phyloP scores from a whole-genome alignment of 1,140 invertebrate species.

The Metopolophium dirhodum region DNA sequence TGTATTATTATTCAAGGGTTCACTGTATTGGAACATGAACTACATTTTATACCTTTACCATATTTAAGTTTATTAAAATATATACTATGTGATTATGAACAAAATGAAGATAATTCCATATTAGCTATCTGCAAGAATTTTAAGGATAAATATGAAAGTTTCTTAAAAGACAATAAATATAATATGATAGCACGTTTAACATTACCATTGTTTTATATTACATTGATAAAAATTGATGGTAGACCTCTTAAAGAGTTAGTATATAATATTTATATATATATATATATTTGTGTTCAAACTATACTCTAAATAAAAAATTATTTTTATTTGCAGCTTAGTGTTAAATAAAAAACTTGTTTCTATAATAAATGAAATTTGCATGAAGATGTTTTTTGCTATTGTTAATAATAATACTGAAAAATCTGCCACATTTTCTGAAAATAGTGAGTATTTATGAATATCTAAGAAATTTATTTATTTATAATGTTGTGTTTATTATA shows the following conservation, averaged over 20 bases:
- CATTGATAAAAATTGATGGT: conserved; percentile 55
- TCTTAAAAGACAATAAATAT: conserved; percentile 51
- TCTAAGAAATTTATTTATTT: not conserved
- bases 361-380: conserved; percentile 44
- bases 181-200: conserved; percentile 39
- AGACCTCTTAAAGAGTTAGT: conserved; percentile 50
- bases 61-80: conserved; percentile 37
- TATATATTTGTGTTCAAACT: not conserved
- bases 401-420: conserved; percentile 47
- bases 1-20: conserved; percentile 1
- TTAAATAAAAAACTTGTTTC: conserved; percentile 47
- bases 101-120: conserved; percentile 45
- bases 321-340: conserved; percentile 35
- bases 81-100: conserved; percentile 36
- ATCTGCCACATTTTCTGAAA: not conserved
- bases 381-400: conserved; percentile 48
- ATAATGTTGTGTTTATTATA: not conserved
- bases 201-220: conserved; percentile 50
- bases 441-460: conserved; percentile 33
- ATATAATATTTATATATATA: not conserved
- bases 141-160: conserved; percentile 49
- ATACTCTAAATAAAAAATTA: not conserved
- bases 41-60: conserved; percentile 41
- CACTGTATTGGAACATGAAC: conserved; percentile 13
- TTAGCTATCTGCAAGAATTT: conserved; percentile 45